Conservation (phyloP, 1,140 invertebrate genomes). For the Eubasilissa regina region DNA sequence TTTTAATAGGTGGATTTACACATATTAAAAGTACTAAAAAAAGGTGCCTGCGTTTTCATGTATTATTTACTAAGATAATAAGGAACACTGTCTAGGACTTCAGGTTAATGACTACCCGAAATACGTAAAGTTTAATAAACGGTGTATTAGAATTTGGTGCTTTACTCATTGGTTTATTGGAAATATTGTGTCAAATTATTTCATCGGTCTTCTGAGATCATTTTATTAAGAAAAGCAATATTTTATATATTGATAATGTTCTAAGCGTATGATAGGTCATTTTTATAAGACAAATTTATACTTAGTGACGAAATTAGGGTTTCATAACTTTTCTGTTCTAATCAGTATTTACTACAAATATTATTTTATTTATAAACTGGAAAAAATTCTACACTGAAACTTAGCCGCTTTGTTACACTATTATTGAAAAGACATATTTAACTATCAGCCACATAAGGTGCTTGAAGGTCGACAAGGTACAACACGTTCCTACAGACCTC, state of each 20-base stretch:
- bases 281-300: constrained; percentile 33
- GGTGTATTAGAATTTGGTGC: constrained; percentile 31
- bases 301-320: not conserved
- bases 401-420: not conserved
- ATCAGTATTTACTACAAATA: not conserved
- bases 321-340: too few relatives aligned
- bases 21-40: constrained; percentile 1
- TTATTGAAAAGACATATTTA: not conserved
- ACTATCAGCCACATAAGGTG: not conserved
- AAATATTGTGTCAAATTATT: constrained; percentile 26
- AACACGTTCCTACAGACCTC: not conserved
- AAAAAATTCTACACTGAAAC: not conserved
- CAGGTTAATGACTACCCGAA: not conserved
- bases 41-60: constrained; percentile 23
- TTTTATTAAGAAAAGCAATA: constrained; percentile 25
- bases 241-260: constrained; percentile 37
- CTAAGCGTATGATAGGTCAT: constrained; percentile 14
- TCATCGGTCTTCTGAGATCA: constrained; percentile 23
- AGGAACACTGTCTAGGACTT: constrained; percentile 1
- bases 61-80: not conserved
- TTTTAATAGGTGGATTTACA: not conserved
- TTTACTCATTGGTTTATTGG: constrained; percentile 14
- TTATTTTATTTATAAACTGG: not conserved
- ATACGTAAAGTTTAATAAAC: constrained; percentile 1
- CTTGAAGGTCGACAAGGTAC: not conserved